Evolutionary conservation across 2,888 invertebrate species (phyloP).

Genomic region (Trypoxylon attenuatum): DNA sequence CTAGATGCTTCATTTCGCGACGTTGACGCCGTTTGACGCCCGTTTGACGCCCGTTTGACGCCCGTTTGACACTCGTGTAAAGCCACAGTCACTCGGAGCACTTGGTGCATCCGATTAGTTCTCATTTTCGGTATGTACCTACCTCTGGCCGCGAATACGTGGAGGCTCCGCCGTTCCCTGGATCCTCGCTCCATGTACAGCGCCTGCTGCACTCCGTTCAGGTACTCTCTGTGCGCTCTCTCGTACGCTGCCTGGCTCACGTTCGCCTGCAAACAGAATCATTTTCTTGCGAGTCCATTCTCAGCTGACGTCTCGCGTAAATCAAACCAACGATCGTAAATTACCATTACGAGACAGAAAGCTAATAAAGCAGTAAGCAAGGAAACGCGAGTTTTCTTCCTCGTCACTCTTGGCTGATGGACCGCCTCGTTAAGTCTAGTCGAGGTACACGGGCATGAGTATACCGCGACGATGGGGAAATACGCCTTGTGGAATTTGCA

Average conservation of each 20-base stretch:
- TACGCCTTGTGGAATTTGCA: too few species aligned
- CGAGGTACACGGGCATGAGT: too few species aligned
- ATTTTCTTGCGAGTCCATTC: background rate
- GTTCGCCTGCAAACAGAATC: constrained; percentile 76
- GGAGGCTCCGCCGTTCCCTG: constrained; percentile 62
- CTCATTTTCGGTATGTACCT: too few species aligned
- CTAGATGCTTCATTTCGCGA: background rate
- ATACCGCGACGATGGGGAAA: too few species aligned
- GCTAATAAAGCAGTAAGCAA: background rate
- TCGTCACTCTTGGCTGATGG: too few species aligned
- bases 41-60: background rate
- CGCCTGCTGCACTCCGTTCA: constrained; percentile 69
- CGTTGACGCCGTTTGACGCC: background rate
- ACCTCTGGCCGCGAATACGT: constrained; percentile 69
- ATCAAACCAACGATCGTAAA: background rate
- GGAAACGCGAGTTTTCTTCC: background rate
- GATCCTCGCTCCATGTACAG: constrained; percentile 46
- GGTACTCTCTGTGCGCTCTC: constrained; percentile 79
- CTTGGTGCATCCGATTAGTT: constrained; percentile 13
- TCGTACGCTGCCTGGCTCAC: constrained; percentile 81
- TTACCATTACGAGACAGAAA: background rate
- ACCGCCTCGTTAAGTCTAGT: too few species aligned
- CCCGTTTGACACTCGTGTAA: background rate
- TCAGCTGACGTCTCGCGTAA: too few species aligned
- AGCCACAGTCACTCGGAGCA: background rate